Percentiles rank a stretch among this genome's conserved stretches.
phyloP scores from a whole-genome alignment of 1,140 invertebrate genomes.

The Cydia fagiglandana region DNA sequence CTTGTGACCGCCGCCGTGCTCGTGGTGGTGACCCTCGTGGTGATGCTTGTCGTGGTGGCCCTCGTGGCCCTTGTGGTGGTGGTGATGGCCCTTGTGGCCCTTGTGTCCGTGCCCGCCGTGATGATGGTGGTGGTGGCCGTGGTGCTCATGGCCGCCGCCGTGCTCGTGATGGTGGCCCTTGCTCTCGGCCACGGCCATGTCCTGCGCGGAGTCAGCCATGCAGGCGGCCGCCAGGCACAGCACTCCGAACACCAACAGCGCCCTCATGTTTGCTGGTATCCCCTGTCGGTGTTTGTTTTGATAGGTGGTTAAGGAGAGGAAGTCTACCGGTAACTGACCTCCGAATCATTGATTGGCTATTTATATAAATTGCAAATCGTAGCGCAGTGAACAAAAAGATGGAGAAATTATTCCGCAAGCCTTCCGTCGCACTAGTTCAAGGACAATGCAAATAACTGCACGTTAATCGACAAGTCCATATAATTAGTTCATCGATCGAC shows the following conservation, averaged over 20 bases:
- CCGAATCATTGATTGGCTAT: slow-evolving; percentile 57
- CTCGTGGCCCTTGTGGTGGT: slow-evolving; percentile 82
- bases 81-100: slow-evolving; percentile 80
- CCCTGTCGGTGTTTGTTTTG: slow-evolving; percentile 38
- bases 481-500: neutral
- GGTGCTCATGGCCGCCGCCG: slow-evolving; percentile 79
- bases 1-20: slow-evolving; percentile 83
- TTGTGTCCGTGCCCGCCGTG: slow-evolving; percentile 79
- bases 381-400: slow-evolving; percentile 47
- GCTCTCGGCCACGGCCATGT: slow-evolving; percentile 74
- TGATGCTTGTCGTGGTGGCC: slow-evolving; percentile 83
- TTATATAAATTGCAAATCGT: slow-evolving; percentile 61
- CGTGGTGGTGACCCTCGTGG: slow-evolving; percentile 81
- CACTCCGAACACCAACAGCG: slow-evolving; percentile 52
- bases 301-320: slow-evolving; percentile 54
- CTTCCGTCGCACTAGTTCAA: slow-evolving; percentile 50
- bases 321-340: slow-evolving; percentile 73
- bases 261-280: slow-evolving; percentile 52
- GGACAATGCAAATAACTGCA: slow-evolving; percentile 43
- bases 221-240: slow-evolving; percentile 60
- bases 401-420: slow-evolving; percentile 71
- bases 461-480: neutral
- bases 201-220: slow-evolving; percentile 46
- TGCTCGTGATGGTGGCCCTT: slow-evolving; percentile 69
- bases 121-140: slow-evolving; percentile 76